A percentile compares a stretch with the other conserved stretches of the same genome.
Evolutionary conservation across 2,113 vertebrate species (phyloP).

Genomic region (Epinephelus fuscoguttatus): DNA sequence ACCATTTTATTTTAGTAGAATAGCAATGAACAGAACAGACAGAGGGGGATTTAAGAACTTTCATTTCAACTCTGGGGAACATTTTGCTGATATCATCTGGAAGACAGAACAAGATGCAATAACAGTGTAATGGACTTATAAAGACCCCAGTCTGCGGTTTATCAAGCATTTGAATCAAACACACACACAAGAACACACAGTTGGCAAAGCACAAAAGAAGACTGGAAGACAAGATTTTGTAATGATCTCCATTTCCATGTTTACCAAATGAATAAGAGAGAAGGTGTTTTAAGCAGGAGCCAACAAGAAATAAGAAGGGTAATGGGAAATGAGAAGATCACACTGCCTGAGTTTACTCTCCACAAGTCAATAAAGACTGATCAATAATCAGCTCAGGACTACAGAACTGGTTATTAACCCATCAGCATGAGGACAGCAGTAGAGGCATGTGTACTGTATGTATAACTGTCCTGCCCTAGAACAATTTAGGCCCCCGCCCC

Average conservation of each 20-base stretch:
- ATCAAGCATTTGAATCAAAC: conserved; percentile 14
- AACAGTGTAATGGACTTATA: conserved; percentile 17
- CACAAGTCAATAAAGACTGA: conserved; percentile 7
- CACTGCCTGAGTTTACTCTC: conserved; percentile 9
- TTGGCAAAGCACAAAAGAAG: background rate
- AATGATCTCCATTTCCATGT: conserved; percentile 6
- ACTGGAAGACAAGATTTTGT: background rate
- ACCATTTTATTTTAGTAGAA: background rate
- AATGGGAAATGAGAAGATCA: background rate
- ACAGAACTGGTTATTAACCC: background rate
- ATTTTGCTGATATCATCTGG: conserved; percentile 37
- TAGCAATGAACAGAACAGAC: conserved; percentile 13
- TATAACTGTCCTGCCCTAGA: conserved; percentile 20
- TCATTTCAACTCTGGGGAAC: conserved; percentile 33
- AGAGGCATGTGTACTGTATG: background rate
- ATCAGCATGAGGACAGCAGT: background rate
- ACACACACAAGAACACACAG: background rate
- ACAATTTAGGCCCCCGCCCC: background rate
- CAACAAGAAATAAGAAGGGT: background rate
- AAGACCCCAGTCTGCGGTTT: conserved; percentile 16
- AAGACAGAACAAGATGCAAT: conserved; percentile 21
- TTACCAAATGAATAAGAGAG: conserved; percentile 10
- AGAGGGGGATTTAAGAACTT: background rate
- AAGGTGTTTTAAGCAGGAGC: background rate
- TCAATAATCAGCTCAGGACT: conserved; percentile 4